Conservation (phyloP, 2,888 invertebrate genomes). For the Cetonia aurata region DNA sequence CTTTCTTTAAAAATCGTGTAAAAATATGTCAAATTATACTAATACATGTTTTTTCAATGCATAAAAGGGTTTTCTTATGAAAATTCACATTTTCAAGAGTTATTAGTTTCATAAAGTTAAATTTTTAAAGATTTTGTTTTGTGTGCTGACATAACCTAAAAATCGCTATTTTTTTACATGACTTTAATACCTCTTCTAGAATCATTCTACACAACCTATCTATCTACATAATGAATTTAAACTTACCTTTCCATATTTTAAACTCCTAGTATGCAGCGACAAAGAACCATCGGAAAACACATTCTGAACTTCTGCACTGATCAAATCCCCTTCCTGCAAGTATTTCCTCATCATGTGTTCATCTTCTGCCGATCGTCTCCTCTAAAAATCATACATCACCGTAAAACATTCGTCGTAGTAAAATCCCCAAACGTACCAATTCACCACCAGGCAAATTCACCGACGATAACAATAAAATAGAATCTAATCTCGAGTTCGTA, state of each 20-base stretch:
- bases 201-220: background rate
- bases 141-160: no score
- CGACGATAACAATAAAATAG: constrained; percentile 87
- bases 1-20: no score
- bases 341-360: constrained; percentile 98
- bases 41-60: no score
- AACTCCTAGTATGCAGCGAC: constrained; percentile 93
- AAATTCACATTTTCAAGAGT: no score
- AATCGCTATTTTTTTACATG: no score
- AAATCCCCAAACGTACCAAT: constrained; percentile 72
- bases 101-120: no score
- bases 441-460: constrained; percentile 99
- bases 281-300: constrained; percentile 92
- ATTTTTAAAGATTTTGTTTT: no score
- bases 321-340: constrained; percentile 93
- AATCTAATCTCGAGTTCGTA: constrained; percentile 90
- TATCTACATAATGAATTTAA: constrained; percentile 29
- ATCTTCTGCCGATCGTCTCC: constrained; percentile 93
- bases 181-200: no score
- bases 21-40: no score
- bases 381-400: constrained; percentile 66
- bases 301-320: constrained; percentile 97
- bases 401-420: no score
- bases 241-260: constrained; percentile 94
- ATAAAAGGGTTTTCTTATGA: no score